Percentiles rank a stretch among this genome's conserved stretches.
phyloP scores from a whole-genome alignment of 1,140 invertebrate species.

The Drosophila auraria region DNA sequence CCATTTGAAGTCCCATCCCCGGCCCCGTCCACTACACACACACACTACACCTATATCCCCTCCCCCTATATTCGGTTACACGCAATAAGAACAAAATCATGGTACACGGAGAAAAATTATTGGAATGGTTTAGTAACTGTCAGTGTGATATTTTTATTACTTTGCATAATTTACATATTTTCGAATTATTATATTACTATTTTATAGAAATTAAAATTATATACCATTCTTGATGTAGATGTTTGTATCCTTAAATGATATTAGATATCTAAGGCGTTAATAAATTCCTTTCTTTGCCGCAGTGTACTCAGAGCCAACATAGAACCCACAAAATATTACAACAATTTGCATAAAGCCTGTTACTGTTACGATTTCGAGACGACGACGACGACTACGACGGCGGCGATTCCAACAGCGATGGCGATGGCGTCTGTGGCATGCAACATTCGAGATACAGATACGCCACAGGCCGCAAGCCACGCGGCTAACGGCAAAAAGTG shows the following conservation, averaged over 20 bases:
- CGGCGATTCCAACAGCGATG: slow-evolving; percentile 49
- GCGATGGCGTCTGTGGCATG: slow-evolving; percentile 61
- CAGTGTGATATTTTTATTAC: not conserved
- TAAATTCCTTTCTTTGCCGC: not conserved
- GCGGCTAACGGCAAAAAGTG: slow-evolving; percentile 74
- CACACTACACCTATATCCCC: slow-evolving; percentile 32
- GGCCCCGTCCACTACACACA: not conserved
- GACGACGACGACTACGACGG: slow-evolving; percentile 6
- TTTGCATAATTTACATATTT: not conserved
- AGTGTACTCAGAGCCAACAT: slow-evolving; percentile 24
- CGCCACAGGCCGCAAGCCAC: slow-evolving; percentile 61
- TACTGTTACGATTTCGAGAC: slow-evolving; percentile 71
- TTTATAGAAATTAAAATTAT: not conserved
- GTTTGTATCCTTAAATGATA: not conserved
- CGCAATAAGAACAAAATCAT: slow-evolving; percentile 47
- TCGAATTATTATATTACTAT: too few species aligned
- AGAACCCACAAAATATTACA: slow-evolving; percentile 71
- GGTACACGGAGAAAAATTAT: not conserved
- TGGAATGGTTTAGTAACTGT: not conserved
- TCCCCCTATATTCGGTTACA: slow-evolving; percentile 20
- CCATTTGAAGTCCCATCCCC: slow-evolving; percentile 55
- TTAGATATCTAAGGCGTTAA: too few species aligned
- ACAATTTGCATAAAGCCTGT: slow-evolving; percentile 81
- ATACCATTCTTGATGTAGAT: not conserved
- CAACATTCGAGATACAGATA: slow-evolving; percentile 75